These are phyloP conservation scores for Taphrorychus bicolor DNA, from an alignment of 2,888 invertebrate genomes.

Conservation along the genomic window DNA sequence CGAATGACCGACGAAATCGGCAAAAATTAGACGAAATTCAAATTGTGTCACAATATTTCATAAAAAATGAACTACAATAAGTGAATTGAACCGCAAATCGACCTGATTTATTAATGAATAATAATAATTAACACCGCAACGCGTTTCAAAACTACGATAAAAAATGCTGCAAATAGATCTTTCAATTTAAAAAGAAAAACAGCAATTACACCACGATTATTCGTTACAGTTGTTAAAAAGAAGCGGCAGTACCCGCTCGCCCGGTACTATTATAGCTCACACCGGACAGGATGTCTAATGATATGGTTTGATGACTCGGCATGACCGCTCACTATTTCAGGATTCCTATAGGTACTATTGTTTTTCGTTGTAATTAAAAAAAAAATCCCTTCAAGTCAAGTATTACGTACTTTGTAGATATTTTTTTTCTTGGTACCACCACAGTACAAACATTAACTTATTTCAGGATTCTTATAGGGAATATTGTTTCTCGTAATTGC, in stretches of 20 bases:
- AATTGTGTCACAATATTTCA: background rate
- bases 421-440: too few species aligned
- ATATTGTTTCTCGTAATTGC: too few species aligned
- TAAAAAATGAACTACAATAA: background rate
- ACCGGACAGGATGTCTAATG: conserved; percentile 34
- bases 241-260: too few species aligned
- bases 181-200: background rate
- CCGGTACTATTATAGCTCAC: too few species aligned
- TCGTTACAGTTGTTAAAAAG: too few species aligned
- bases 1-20: too few species aligned
- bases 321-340: conserved; percentile 52
- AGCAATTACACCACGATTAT: background rate
- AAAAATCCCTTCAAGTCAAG: too few species aligned
- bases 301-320: conserved; percentile 37
- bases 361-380: too few species aligned
- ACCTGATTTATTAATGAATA: background rate
- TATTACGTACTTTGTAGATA: too few species aligned
- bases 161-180: background rate
- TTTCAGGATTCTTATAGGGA: too few species aligned
- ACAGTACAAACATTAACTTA: conserved; percentile 18
- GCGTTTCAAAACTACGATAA: background rate
- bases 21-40: background rate
- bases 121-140: background rate
- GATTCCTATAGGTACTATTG: conserved; percentile 51
- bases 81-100: background rate